Base-by-base conservation (phyloP, 2,113 vertebrate species). In the Rutilus rutilus region DNA sequence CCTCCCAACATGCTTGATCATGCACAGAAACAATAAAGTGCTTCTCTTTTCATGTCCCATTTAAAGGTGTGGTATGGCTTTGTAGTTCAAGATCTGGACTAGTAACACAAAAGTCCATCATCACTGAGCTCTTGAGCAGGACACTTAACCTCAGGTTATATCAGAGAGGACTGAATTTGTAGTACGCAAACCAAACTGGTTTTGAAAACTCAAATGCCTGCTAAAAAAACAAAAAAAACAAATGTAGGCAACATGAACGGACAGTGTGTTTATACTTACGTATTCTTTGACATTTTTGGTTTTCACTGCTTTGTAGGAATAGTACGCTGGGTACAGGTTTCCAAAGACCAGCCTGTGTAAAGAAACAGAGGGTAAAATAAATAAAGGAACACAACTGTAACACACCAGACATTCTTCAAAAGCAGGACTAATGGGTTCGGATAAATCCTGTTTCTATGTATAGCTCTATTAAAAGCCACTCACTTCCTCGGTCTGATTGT, bases 231-330 rank as follows among this genome's bases (percentile, higher is more conserved):
- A 59, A 78, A 78, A 9, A 79, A 0, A 57, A 25, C 15, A 62
- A 33, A 50, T 6, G 4, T 6, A 25, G 8, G 42, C 42, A 6
- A 52, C 7, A 0, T 14, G 11, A 59, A 30, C 36, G 36, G 36
- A 59, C 36, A 17, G 1, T 0, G 15, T 27, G 3, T 19, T 11
- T 39, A 3, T 90, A 98, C 98, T 99, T 94, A 99, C 98, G 90
- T 99, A 99, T 96, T 99, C 98, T 93, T 97, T 99, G 85, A 99
- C 97, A 76, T 99, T 99, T 94, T 99, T 99, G 90, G 97, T 99
- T 96, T 98, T 99, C 91, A 99, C 97, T 54, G 98, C 98, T 95
- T 99, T 99, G 93, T 99, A 99, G 52, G 98, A 99, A 90, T 97
- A 97, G 91, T 99, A 99, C 1, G 98, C 98, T 57, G 98, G 98